Percentiles rank a stretch among this genome's conserved stretches.
Evolutionary conservation across 2,888 invertebrate genomes (phyloP).

Genomic region (Molorchus minor): DNA sequence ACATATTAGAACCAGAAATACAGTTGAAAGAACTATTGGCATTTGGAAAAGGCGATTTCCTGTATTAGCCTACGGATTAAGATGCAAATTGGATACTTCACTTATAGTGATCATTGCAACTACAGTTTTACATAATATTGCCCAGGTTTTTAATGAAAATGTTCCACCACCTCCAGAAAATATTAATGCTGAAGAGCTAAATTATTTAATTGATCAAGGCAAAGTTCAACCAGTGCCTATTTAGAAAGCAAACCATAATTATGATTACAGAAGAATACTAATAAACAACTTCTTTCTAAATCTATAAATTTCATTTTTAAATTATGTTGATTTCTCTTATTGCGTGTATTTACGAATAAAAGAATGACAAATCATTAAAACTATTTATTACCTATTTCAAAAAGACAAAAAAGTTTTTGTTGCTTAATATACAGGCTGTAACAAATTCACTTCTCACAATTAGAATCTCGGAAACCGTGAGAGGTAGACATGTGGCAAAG

Average conservation of each 20-base stretch:
- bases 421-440: no score
- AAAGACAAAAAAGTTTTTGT: no score
- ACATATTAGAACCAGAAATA: conserved; percentile 26
- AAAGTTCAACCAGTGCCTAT: not conserved
- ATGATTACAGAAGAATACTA: conserved; percentile 13
- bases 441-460: no score
- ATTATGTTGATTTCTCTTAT: no score
- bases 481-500: no score
- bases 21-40: conserved; percentile 35
- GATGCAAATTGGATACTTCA: conserved; percentile 33
- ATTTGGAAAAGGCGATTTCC: conserved; percentile 25
- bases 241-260: not conserved
- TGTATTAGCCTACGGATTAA: conserved; percentile 36
- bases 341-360: no score
- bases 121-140: conserved; percentile 24
- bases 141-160: not conserved
- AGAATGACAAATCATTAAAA: no score
- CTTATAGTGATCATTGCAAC: conserved; percentile 14
- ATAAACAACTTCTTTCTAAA: conserved; percentile 9
- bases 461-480: no score
- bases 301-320: no score
- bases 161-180: not conserved
- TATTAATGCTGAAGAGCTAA: conserved; percentile 5
- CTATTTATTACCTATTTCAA: no score
- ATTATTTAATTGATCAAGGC: conserved; percentile 2